Percentiles rank a stretch among this genome's conserved stretches.
phyloP scores from a whole-genome alignment of 2,888 invertebrate species.

The Epinotia bilunana region DNA sequence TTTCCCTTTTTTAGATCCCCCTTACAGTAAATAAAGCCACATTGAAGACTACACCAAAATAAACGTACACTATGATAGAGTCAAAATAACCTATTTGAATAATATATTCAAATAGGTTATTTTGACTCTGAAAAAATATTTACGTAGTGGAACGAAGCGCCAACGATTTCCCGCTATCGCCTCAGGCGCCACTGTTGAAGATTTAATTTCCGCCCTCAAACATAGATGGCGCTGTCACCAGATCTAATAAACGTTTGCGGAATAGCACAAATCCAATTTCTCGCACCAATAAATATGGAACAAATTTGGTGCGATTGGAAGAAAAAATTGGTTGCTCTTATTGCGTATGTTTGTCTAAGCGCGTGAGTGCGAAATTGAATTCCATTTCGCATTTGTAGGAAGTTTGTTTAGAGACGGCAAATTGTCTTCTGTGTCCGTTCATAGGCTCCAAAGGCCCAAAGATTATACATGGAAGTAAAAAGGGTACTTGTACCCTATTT shows the following conservation, averaged over 20 bases:
- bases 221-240: constrained; percentile 65
- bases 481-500: background rate
- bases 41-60: background rate
- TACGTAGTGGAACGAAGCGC: background rate
- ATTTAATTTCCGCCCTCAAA: constrained; percentile 60
- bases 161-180: constrained; percentile 12
- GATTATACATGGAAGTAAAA: background rate
- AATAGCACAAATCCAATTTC: constrained; percentile 59
- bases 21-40: background rate
- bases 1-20: background rate
- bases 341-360: constrained; percentile 27
- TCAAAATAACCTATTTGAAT: no score
- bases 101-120: background rate
- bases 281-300: constrained; percentile 54
- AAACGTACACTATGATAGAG: background rate
- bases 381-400: constrained; percentile 16
- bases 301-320: constrained; percentile 48
- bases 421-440: background rate
- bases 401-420: constrained; percentile 19
- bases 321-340: constrained; percentile 26
- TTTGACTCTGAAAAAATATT: constrained; percentile 10
- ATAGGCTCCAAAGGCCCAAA: background rate
- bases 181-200: constrained; percentile 48
- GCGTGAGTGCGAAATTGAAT: constrained; percentile 17
- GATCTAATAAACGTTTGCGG: constrained; percentile 60